Evolutionary conservation across 2,797 vertebrate species (phyloP).

Genomic region (Furcifer pardalis): DNA sequence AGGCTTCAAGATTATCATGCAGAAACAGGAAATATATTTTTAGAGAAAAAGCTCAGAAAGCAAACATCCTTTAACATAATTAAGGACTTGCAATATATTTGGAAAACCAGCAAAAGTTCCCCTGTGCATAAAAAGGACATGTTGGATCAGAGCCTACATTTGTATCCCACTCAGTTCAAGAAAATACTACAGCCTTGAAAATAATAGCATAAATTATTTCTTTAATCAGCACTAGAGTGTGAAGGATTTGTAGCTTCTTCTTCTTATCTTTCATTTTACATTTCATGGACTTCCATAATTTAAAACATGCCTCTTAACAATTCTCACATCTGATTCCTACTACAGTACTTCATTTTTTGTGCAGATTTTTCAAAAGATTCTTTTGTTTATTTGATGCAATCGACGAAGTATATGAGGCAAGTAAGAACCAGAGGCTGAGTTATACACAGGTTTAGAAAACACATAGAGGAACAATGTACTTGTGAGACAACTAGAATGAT

Average conservation of each 20-base stretch:
- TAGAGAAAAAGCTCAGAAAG: background rate
- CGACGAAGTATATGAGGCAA: background rate
- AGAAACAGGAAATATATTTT: constrained; percentile 12
- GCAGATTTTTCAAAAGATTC: background rate
- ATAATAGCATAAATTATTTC: background rate
- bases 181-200: constrained; percentile 4
- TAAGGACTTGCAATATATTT: constrained; percentile 13
- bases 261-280: background rate
- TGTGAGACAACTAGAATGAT: background rate
- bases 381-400: background rate
- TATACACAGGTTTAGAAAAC: background rate
- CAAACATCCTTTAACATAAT: constrained; percentile 19
- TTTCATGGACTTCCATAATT: background rate
- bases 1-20: background rate
- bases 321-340: background rate
- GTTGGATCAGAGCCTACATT: background rate
- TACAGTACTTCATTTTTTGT: constrained; percentile 2
- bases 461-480: background rate
- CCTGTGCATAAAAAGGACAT: background rate
- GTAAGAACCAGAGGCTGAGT: background rate
- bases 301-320: background rate
- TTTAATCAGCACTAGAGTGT: background rate
- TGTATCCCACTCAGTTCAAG: background rate
- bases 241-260: background rate
- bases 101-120: background rate